Evolutionary conservation across 2,797 vertebrate genomes (phyloP).

Genomic region (Distichodus sexfasciatus): DNA sequence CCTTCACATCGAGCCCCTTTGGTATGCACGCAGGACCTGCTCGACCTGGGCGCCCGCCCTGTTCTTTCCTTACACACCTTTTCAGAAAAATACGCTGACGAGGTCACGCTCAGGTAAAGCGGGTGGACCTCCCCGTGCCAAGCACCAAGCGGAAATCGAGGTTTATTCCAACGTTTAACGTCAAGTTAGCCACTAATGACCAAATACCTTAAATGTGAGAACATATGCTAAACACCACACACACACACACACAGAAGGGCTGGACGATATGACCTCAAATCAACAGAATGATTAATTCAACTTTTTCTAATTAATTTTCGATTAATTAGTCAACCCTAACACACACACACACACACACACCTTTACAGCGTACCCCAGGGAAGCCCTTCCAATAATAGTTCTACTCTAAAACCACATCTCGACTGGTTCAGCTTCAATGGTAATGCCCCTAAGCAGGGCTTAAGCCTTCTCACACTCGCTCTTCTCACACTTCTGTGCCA

Average conservation of each 20-base stretch:
- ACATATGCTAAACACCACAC: too few relatives aligned
- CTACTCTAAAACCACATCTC: slow-evolving; percentile 29
- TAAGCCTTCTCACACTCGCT: slow-evolving; percentile 13
- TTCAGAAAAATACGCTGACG: slow-evolving; percentile 44
- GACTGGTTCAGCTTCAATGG: slow-evolving; percentile 36
- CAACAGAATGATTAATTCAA: too few relatives aligned
- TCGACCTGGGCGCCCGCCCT: slow-evolving; percentile 62
- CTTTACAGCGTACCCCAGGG: slow-evolving; percentile 40
- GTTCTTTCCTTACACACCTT: slow-evolving; percentile 5
- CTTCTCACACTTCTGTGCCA: slow-evolving; percentile 39
- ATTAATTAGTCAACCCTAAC: too few relatives aligned
- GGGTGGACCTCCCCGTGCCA: too few relatives aligned
- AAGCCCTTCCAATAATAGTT: slow-evolving; percentile 44
- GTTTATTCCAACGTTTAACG: too few relatives aligned
- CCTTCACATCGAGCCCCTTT: slow-evolving; percentile 62
- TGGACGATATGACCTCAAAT: too few relatives aligned
- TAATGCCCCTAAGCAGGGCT: slow-evolving; percentile 38
- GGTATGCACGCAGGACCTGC: slow-evolving; percentile 66
- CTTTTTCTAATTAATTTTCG: too few relatives aligned
- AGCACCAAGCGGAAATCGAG: too few relatives aligned
- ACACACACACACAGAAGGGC: too few relatives aligned
- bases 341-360: slow-evolving; percentile 11
- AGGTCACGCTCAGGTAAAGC: slow-evolving; percentile 47
- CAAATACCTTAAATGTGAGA: too few relatives aligned
- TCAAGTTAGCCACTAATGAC: too few relatives aligned